Conservation (phyloP, 2,888 invertebrate genomes). For the Monopis laevigella region DNA sequence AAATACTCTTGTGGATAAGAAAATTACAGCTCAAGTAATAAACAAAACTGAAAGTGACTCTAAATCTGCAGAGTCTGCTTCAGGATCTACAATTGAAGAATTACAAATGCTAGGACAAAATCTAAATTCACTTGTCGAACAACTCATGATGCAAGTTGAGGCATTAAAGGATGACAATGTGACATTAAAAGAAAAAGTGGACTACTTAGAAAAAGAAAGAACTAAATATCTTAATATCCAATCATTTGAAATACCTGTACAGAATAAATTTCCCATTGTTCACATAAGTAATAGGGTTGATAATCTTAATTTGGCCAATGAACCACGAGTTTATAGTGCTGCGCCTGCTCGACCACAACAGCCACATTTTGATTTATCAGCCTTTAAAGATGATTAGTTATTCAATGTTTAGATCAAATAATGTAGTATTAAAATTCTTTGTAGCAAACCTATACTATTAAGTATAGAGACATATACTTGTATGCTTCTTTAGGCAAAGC, state of each 20-base stretch:
- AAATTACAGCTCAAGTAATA: slow-evolving; percentile 8
- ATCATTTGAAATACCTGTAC: slow-evolving; percentile 29
- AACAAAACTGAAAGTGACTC: slow-evolving; percentile 33
- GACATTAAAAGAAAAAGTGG: slow-evolving; percentile 65
- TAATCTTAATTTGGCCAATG: slow-evolving; percentile 20
- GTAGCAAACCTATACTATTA: too few species aligned
- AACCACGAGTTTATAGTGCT: slow-evolving; percentile 3
- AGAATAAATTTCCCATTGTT: slow-evolving; percentile 25
- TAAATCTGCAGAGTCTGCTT: slow-evolving; percentile 69
- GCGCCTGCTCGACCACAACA: slow-evolving; percentile 27
- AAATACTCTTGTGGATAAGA: slow-evolving; percentile 38
- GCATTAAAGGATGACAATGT: slow-evolving; percentile 72
- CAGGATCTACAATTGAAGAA: slow-evolving; percentile 72
- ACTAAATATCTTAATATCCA: slow-evolving; percentile 45
- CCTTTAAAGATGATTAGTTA: slow-evolving; percentile 34
- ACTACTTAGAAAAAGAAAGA: slow-evolving; percentile 65
- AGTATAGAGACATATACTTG: too few species aligned
- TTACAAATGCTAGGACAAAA: slow-evolving; percentile 72
- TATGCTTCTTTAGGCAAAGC: too few species aligned
- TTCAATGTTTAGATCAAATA: too few species aligned
- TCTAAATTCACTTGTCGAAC: slow-evolving; percentile 60
- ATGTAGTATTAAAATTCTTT: too few species aligned
- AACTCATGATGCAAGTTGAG: slow-evolving; percentile 71
- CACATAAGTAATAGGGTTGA: slow-evolving; percentile 23
- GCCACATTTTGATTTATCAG: slow-evolving; percentile 45